A percentile compares a stretch with the other conserved stretches of the same genome.
phyloP scores from a whole-genome alignment of 2,113 vertebrate species.

The Cyprinodon variegatus region DNA sequence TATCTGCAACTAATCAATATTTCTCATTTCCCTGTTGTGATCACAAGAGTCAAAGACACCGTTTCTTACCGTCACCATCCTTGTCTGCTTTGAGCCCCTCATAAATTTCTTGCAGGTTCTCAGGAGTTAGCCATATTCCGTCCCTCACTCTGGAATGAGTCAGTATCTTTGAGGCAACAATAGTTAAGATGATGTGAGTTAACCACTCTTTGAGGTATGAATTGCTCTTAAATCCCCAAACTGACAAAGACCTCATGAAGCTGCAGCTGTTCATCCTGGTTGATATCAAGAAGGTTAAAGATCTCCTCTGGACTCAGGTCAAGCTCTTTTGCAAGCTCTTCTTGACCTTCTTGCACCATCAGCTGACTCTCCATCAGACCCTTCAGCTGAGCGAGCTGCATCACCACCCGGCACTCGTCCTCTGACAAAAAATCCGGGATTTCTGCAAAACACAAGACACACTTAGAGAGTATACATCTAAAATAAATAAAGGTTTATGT shows the following conservation, averaged over 20 bases:
- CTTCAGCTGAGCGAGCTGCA: conserved; percentile 79
- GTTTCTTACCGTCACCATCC: conserved; percentile 83
- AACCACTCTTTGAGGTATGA: conserved; percentile 10
- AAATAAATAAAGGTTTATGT: not conserved
- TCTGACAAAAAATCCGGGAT: conserved; percentile 91
- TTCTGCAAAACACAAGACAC: conserved; percentile 77
- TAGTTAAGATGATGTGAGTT: conserved; percentile 13
- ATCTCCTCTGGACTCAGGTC: conserved; percentile 94
- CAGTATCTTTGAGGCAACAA: conserved; percentile 83
- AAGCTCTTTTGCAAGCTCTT: conserved; percentile 89
- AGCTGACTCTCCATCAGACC: conserved; percentile 87
- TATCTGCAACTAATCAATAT: too few relatives aligned
- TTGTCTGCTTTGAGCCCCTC: conserved; percentile 91
- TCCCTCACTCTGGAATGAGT: conserved; percentile 94
- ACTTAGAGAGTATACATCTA: not conserved
- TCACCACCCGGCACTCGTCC: conserved; percentile 90
- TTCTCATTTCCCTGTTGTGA: too few relatives aligned
- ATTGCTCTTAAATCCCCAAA: conserved; percentile 6
- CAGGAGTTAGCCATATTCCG: conserved; percentile 95
- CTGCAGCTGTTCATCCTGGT: conserved; percentile 93
- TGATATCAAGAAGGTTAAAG: conserved; percentile 95
- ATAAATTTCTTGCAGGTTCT: conserved; percentile 94
- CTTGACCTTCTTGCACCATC: conserved; percentile 90
- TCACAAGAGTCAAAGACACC: not conserved
- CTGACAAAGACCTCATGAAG: conserved; percentile 88